Percentiles rank a stretch among this genome's conserved stretches.
phyloP scores from a whole-genome alignment of 1,140 invertebrate genomes.

The Babylonia areolata region DNA sequence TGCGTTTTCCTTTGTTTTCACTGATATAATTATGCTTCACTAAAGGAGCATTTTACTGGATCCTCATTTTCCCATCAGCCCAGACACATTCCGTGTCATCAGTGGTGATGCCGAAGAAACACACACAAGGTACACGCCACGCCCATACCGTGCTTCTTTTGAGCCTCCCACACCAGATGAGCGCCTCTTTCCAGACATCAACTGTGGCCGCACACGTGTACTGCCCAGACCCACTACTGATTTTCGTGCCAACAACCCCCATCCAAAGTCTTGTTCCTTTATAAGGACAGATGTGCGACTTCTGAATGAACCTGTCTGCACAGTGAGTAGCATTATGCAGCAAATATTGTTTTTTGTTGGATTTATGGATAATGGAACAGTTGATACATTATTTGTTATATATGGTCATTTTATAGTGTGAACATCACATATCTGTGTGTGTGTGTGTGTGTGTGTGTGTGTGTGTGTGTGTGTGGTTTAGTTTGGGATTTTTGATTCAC shows the following conservation, averaged over 20 bases:
- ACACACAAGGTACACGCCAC: conserved; percentile 47
- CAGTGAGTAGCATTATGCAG: conserved; percentile 42
- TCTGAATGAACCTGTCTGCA: conserved; percentile 72
- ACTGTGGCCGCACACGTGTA: conserved; percentile 57
- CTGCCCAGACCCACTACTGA: conserved; percentile 60
- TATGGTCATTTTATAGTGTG: too few relatives aligned
- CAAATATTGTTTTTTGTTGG: not conserved
- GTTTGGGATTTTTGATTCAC: too few relatives aligned
- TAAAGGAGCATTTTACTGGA: too few relatives aligned
- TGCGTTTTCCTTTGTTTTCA: too few relatives aligned
- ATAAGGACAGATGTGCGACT: conserved; percentile 65
- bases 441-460: too few relatives aligned
- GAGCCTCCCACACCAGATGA: conserved; percentile 48
- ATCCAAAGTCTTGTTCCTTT: conserved; percentile 65
- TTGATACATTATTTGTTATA: too few relatives aligned
- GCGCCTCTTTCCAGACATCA: conserved; percentile 55
- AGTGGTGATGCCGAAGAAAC: conserved; percentile 63
- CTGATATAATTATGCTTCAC: too few relatives aligned
- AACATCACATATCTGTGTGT: too few relatives aligned
- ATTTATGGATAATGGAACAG: too few relatives aligned
- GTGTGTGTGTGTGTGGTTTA: too few relatives aligned
- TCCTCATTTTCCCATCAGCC: conserved; percentile 52
- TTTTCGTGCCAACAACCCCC: conserved; percentile 67
- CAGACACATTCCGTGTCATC: conserved; percentile 71
- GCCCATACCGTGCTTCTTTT: conserved; percentile 46